Percentiles rank a stretch among this genome's conserved stretches.
phyloP scores from a whole-genome alignment of 1,140 invertebrate genomes.

The Eciton burchellii region DNA sequence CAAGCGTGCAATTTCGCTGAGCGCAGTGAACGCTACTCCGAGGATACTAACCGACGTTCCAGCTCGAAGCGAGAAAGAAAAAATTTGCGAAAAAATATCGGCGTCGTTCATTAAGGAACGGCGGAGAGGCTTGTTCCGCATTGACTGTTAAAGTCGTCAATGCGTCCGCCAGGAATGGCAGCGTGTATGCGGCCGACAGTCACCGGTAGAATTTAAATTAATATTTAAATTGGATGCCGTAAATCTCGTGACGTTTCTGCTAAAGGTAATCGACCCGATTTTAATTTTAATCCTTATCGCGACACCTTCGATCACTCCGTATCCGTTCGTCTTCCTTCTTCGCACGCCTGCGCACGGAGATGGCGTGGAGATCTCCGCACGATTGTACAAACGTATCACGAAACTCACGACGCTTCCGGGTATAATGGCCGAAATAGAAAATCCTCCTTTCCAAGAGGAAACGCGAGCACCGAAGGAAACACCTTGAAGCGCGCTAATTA shows the following conservation, averaged over 20 bases:
- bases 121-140: constrained; percentile 29
- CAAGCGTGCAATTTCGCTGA: constrained; percentile 26
- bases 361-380: background rate
- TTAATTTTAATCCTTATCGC: constrained; percentile 19
- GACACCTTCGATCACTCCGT: background rate
- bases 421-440: too few relatives aligned
- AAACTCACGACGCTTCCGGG: too few relatives aligned
- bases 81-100: constrained; percentile 28
- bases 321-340: constrained; percentile 8
- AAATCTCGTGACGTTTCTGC: constrained; percentile 29
- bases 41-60: background rate
- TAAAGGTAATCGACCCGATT: background rate
- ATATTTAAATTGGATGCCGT: constrained; percentile 19
- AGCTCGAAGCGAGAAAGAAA: constrained; percentile 39
- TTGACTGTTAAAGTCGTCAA: constrained; percentile 30
- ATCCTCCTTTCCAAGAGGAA: too few relatives aligned
- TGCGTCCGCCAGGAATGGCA: constrained; percentile 1
- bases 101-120: constrained; percentile 31
- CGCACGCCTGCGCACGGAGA: too few relatives aligned
- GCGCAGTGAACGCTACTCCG: background rate
- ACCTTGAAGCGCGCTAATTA: constrained; percentile 34
- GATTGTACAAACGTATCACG: background rate
- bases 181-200: constrained; percentile 3
- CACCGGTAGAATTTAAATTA: constrained; percentile 22
- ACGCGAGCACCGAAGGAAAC: too few relatives aligned